Evolutionary conservation across 2,113 vertebrate species (phyloP), one percentile per base, ranked within the genome.

Genomic region (Caranx ignobilis): DNA sequence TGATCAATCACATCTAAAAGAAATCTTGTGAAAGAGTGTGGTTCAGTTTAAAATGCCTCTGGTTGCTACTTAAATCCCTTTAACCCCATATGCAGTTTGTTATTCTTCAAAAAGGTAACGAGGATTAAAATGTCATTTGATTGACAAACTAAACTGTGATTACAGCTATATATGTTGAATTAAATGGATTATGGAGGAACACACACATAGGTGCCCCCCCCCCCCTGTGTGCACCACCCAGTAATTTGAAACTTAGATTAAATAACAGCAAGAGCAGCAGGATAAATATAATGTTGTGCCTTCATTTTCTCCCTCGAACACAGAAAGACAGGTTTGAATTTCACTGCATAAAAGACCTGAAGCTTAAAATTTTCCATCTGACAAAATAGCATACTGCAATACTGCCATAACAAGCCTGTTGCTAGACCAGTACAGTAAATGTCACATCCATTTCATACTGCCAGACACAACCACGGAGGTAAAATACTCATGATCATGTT

Each of bases 171-270:
- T 64, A 81, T 64, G 75, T 34, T 5, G 47, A 86, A 84, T 87
- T 75, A 71, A 88, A 64, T 69, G 71, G 77, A 89, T 92, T 81
- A 84, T 55, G 16, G 41, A 61, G 54, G 11, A 72, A 45, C 16
- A 19, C 39, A 80, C 50, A 59, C 26, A 56, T 57, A 34, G 59
- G 13, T 70, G 61, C 16, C 56, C n/a, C 0, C 16, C 56, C n/a
- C 0, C 13, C 34, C 64, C 54, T 78, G 56, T 72, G 47, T 11
- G 2, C 21, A 35, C 19, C 48, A 48, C 5, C 1, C 16, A 48
- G 21, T 62, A 12, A 39, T 16, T 60, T 26, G n/a, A 19, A 64
- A 64, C 88, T 68, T 2, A 61, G 37, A 77, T 73, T 71, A 21
- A 59, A 65, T 5, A 76, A 55, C 37, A 62, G 41, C 13, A 55